Base-by-base conservation (phyloP, 53 echinoderm and acorn worm genomes). In the Echinometra lucunter region DNA sequence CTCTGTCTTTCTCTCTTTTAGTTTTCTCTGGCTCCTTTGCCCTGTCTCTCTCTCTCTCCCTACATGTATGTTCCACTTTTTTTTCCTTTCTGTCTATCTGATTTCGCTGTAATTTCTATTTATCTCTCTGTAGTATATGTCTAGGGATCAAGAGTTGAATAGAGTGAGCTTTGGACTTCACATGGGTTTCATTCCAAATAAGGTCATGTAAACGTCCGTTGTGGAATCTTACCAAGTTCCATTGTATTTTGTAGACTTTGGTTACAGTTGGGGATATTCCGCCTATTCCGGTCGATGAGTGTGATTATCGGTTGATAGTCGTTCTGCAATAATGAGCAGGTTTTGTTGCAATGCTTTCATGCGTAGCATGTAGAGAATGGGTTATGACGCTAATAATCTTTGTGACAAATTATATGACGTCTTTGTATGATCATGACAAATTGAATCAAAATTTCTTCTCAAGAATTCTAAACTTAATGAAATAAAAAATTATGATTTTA, bases 151-250 rank as follows among this genome's bases (percentile, higher is more conserved):
- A 85, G 2, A 85, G 49, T 16, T 12, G 30, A 38, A 21, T 40
- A 80, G 13, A 80, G 42, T 81, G 81, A 81, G 81, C 81, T 42
- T 72, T 30, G 49, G 85, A 85, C 85, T 49, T 49, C 85, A 28
- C 30, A 49, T 47, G 85, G 85, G 18, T 85, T 85, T 47, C 85
- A 47, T 85, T 5, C 85, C 85, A 49, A 85, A 85, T 85, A 85
- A 49, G 85, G 85, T 85, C 85, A 49, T 49, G 85, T 45, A 47
- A 85, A 85, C 53, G 45, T 85, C 85, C n/a, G 30, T 47, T 49
- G 45, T n/a, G n/a, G 49, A 85, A n/a, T 85, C n/a, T n/a, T n/a
- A n/a, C n/a, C n/a, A n/a, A n/a, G n/a, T 85, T 49, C 85, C 21
- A 45, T n/a, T n/a, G 49, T 49, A 30, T 47, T 5, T 47, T 85